Conservation (phyloP, 2,113 vertebrate species). For the Leptodactylus fuscus region DNA sequence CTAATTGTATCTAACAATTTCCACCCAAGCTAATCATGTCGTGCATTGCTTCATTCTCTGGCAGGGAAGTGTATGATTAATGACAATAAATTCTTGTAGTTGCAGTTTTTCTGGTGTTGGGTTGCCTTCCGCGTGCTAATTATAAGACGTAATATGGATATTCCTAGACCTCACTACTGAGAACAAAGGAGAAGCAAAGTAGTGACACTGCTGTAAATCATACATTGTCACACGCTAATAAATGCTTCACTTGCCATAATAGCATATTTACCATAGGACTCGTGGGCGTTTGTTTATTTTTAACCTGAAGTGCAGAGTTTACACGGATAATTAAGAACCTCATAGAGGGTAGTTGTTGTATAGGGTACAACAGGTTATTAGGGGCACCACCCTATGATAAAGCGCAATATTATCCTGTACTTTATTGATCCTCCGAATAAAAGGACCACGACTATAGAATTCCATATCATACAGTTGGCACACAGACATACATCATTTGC, state of each 20-base stretch:
- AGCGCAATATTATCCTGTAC: not conserved
- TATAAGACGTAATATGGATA: conserved; percentile 16
- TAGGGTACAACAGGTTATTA: not conserved
- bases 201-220: not conserved
- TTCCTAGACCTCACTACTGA: conserved; percentile 10
- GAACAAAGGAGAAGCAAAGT: not conserved
- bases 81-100: conserved; percentile 6
- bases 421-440: too few relatives aligned
- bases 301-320: too few relatives aligned
- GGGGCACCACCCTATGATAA: not conserved
- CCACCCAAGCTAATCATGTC: conserved; percentile 31
- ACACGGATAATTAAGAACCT: not conserved
- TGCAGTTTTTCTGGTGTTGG: not conserved
- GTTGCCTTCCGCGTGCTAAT: conserved; percentile 11
- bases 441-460: too few relatives aligned
- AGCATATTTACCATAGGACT: not conserved
- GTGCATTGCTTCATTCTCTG: not conserved
- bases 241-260: not conserved
- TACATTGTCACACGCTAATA: not conserved
- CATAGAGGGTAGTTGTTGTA: too few relatives aligned
- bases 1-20: conserved; percentile 41
- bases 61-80: conserved; percentile 13
- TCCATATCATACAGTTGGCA: too few relatives aligned
- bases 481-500: too few relatives aligned
- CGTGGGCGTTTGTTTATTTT: not conserved